Base-by-base conservation (phyloP, 2,797 vertebrate species). In the Gallinago solitaria region DNA sequence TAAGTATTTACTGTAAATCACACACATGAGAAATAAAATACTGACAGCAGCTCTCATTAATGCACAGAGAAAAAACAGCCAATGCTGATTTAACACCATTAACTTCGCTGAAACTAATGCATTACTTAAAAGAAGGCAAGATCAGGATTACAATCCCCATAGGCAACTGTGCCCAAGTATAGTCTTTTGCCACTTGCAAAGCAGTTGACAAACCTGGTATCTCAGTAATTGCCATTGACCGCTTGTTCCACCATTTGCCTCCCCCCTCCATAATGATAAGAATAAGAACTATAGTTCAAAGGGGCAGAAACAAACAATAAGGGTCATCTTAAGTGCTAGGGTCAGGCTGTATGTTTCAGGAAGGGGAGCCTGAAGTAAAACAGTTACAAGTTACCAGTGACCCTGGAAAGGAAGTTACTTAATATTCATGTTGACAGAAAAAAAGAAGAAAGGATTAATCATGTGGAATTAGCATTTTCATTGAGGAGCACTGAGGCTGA, bases 391-490 rank as follows among this genome's bases (percentile, higher is more conserved):
- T 91, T 97, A 89, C 96, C 89, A 97, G 87, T 97, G 93, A 97
- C 96, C 97, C 97, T 89, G 82, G 91, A 97, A 96, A 97, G 94
- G 97, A 97, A 97, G 97, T 97, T 97, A 97, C 96, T 98, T 97
- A 97, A 98, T 98, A 98, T 98, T 98, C 98, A 98, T 97, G 97
- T 95, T 98, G 97, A 98, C 97, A 98, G 98, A 97, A 97, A 96
- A 97, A 97, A 96, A 97, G 96, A 98, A 98, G 97, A 97, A 97
- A 97, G 96, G 97, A 98, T 98, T 98, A 98, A 98, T 98, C 98
- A 98, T 83, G 92, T 89, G 94, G 97, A 98, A 98, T 98, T 98
- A 98, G 96, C 97, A 96, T 98, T 98, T 98, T 97, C 97, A 97
- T 98, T 98, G 98, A 98, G 96, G 96, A 97, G 91, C 16, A 18